phyloP scores from a whole-genome alignment of 2,797 vertebrate genomes.

The Pipistrellus pipistrellus region DNA sequence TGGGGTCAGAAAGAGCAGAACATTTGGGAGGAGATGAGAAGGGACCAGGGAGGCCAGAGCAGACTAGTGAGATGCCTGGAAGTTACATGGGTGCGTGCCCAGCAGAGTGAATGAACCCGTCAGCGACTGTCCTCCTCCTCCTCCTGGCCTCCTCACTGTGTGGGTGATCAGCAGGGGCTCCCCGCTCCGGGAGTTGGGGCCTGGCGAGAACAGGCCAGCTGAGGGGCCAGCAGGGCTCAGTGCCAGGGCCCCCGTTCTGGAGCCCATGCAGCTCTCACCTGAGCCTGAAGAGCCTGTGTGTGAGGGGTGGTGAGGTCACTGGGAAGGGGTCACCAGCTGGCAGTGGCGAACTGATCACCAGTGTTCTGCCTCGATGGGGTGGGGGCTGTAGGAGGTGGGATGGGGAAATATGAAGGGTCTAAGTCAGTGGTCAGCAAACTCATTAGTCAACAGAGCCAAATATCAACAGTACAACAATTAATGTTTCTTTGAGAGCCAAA shows the following conservation, averaged over 20 bases:
- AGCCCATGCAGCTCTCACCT: neutral
- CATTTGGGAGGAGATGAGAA: neutral
- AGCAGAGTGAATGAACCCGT: neutral
- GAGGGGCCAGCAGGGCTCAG: neutral
- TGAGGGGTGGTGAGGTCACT: neutral
- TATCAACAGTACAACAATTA: too few species aligned
- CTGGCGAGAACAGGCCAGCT: neutral
- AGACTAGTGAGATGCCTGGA: neutral
- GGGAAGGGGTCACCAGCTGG: neutral
- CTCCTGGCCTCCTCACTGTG: neutral
- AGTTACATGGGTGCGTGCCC: neutral
- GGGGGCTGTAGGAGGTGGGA: neutral
- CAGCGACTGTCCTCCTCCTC: neutral
- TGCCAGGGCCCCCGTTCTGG: neutral
- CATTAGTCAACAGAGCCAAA: too few species aligned
- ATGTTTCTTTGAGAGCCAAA: too few species aligned
- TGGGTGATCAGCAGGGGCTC: neutral
- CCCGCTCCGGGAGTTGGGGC: neutral
- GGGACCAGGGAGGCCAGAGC: neutral
- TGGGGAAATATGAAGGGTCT: neutral
- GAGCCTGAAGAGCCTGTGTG: neutral
- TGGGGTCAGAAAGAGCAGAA: neutral
- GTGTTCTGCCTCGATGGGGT: neutral
- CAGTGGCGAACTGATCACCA: neutral
- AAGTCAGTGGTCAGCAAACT: too few species aligned